Evolutionary conservation across 1,140 invertebrate species (phyloP), one percentile per base, ranked within the genome.

Genomic region (Drosophila setifemur): DNA sequence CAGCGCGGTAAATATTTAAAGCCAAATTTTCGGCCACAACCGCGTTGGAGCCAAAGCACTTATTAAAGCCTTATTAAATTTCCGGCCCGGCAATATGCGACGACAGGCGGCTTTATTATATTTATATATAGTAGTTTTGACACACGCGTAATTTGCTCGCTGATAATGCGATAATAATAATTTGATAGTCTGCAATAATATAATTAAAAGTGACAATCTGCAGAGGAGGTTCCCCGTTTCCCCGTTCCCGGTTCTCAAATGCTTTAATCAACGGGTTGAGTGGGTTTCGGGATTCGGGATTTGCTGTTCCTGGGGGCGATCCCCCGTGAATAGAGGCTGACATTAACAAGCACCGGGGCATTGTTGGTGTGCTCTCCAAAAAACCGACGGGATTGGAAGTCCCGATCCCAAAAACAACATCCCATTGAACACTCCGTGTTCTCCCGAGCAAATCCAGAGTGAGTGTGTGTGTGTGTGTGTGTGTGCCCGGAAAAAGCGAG

Each of bases 161-260:
- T 29, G 43, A 75, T 75, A 75, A 75, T 75, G 67, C 58, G 72
- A 57, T 72, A 73, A 73, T 58, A 60, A 73, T 73, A 74, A 73
- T 73, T 60, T 40, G 39, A 73, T 55, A 58, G 52, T 53, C 48
- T 23, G 26, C 39, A 43, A 48, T 61, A 61, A 53, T 75, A 50
- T 58, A 67, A 75, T 75, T 75, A 75, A 73, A 42, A 43, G 50
- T 52, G 70, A 73, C 70, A 69, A 68, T 49, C 28, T 74, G 63
- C 39, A 5, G 43, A 33, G 19, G n/a, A n/a, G n/a, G n/a, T n/a
- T n/a, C n/a, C n/a, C n/a, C n/a, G n/a, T n/a, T n/a, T n/a, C n/a
- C n/a, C n/a, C n/a, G n/a, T n/a, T n/a, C n/a, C n/a, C n/a, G n/a
- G n/a, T n/a, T n/a, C 49, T 37, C 50, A 73, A 73, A 66, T 44